These are phyloP conservation scores for Hormaphis cornu DNA, from an alignment of 1,140 invertebrate genomes.

Conservation along the genomic window DNA sequence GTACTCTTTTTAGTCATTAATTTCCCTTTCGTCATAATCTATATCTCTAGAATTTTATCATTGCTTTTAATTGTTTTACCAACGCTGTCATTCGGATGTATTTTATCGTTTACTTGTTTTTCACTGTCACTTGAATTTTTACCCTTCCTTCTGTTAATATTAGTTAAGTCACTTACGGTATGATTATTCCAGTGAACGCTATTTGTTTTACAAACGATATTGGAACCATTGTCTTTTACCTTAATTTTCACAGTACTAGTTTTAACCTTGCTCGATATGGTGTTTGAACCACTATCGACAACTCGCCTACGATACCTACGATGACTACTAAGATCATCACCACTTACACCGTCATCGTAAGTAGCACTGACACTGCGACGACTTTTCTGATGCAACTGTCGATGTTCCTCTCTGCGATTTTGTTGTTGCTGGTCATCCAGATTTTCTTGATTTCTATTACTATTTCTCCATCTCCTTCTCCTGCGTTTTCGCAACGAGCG, in stretches of 20 bases:
- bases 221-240: no score
- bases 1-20: background rate
- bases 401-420: background rate
- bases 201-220: background rate
- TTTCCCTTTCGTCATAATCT: background rate
- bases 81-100: background rate
- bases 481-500: background rate
- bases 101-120: background rate
- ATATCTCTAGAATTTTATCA: background rate
- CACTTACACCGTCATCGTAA: background rate
- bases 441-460: background rate
- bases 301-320: background rate
- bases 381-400: background rate
- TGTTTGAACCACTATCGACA: background rate
- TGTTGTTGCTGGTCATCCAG: background rate
- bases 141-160: background rate
- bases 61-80: background rate
- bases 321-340: background rate
- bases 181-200: background rate
- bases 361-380: background rate
- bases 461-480: background rate
- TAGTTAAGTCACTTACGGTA: background rate
- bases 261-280: background rate
- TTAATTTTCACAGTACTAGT: no score
- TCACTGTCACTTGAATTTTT: background rate